Base-by-base conservation (phyloP, 2,888 invertebrate species). In the Melanostoma mellinum region DNA sequence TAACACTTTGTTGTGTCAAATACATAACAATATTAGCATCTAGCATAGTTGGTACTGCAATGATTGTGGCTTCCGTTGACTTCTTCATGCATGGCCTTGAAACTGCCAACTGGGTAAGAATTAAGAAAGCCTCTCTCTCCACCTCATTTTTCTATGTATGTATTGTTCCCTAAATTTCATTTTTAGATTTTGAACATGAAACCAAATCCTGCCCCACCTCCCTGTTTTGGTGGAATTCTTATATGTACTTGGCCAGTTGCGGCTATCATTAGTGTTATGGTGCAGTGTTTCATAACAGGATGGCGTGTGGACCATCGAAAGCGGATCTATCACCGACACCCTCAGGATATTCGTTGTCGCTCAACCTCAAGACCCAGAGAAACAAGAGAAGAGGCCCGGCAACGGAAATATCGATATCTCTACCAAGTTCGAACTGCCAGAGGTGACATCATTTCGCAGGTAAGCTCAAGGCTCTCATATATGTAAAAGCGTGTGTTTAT, bases 401-500 rank as follows among this genome's bases (percentile, higher is more conserved):
- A 97, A 90, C 94, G 95, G 89, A 96, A 96, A 90, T 97, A 97
- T 90, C 93, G 97, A 86, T 97, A 97, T 89, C 92, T 97, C 86
- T 97, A 97, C 92, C 97, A 97, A 92, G 96, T 97, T 74, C 94
- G 97, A 87, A 96, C 97, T 6, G 96, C 96, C 36, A 96, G 97
- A 87, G 97, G 97, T 9, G 97, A 97, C 91, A 96, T 97, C 85
- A 96, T 97, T 87, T 96, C 96, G 86, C 97, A 97, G 94, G 97
- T 95, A 89, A 85, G 87, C 77, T 32, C 5, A 9, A 30, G 10
- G 10, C 2, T 46, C n/a, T 9, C 33, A 32, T 6, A 1, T 2
- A 50, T 30, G 8, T 35, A 50, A 33, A 9, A 36, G 2, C 1
- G n/a, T 10, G 1, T n/a, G 5, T 52, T 52, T 9, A 33, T 33